phyloP scores from a whole-genome alignment of 2,888 invertebrate genomes.

The Alentia gelatinosa region DNA sequence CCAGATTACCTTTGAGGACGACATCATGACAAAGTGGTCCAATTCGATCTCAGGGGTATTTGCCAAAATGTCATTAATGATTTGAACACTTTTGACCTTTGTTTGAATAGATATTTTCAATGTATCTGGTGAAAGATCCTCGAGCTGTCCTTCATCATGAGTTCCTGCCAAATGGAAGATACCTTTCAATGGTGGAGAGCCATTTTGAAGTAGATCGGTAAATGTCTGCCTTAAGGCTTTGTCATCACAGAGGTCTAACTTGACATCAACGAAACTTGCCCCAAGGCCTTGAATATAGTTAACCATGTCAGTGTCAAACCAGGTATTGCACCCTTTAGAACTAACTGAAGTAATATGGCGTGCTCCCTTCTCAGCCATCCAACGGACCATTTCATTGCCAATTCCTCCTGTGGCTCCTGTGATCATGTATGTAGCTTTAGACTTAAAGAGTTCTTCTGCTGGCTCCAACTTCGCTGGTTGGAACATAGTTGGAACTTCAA shows the following conservation, averaged over 20 bases:
- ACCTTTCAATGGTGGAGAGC: not conserved
- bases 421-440: constrained; percentile 25
- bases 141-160: not conserved
- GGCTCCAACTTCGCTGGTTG: not conserved
- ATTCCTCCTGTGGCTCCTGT: constrained; percentile 47
- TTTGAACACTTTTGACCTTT: not conserved
- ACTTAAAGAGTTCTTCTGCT: not conserved
- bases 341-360: constrained; percentile 18
- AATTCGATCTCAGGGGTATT: not conserved
- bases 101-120: not conserved
- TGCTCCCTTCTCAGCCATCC: constrained; percentile 54
- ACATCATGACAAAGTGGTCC: constrained; percentile 51
- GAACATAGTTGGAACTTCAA: constrained; percentile 25
- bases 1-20: constrained; percentile 33
- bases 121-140: not conserved
- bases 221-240: not conserved
- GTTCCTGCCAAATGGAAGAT: constrained; percentile 38
- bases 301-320: constrained; percentile 13
- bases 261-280: not conserved
- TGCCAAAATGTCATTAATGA: not conserved
- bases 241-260: constrained; percentile 39
- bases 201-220: not conserved
- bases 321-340: not conserved
- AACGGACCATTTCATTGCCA: not conserved
- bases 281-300: constrained; percentile 16